A percentile compares a stretch with the other conserved stretches of the same genome.
phyloP scores from a whole-genome alignment of 2,888 invertebrate species.

The Mamestra brassicae region DNA sequence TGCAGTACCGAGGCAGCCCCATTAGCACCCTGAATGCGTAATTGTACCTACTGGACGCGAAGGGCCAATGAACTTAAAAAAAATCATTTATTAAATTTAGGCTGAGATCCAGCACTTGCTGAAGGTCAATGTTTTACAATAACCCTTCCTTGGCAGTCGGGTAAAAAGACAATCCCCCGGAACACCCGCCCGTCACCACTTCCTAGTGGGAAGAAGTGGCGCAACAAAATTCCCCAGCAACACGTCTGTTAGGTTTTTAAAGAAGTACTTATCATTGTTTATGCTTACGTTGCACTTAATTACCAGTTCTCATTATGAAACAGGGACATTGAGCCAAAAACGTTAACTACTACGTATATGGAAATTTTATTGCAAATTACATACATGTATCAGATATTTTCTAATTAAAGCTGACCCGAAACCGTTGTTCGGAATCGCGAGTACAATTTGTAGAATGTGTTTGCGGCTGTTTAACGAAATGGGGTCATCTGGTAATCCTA shows the following conservation, averaged over 20 bases:
- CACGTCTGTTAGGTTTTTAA: no score
- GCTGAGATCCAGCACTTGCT: no score
- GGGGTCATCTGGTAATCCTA: slow-evolving; percentile 19
- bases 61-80: no score
- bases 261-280: neutral
- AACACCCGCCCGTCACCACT: no score
- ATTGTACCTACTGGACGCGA: no score
- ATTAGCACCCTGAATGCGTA: no score
- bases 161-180: no score
- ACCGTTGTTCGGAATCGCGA: slow-evolving; percentile 34
- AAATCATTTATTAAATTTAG: no score
- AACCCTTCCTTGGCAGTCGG: no score
- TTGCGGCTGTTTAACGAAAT: slow-evolving; percentile 40
- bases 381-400: slow-evolving; percentile 52
- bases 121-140: no score
- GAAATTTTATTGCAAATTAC: slow-evolving; percentile 56
- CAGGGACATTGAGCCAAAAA: slow-evolving; percentile 15
- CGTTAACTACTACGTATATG: slow-evolving; percentile 32
- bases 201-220: no score
- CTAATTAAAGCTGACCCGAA: slow-evolving; percentile 58
- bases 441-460: slow-evolving; percentile 38
- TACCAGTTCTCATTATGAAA: slow-evolving; percentile 22
- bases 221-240: neutral
- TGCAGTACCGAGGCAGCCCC: no score
- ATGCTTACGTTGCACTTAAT: slow-evolving; percentile 14